Percentiles rank a stretch among this genome's conserved stretches.
phyloP scores from a whole-genome alignment of 2,113 vertebrate genomes.

The Tychaedon coryphoeus region DNA sequence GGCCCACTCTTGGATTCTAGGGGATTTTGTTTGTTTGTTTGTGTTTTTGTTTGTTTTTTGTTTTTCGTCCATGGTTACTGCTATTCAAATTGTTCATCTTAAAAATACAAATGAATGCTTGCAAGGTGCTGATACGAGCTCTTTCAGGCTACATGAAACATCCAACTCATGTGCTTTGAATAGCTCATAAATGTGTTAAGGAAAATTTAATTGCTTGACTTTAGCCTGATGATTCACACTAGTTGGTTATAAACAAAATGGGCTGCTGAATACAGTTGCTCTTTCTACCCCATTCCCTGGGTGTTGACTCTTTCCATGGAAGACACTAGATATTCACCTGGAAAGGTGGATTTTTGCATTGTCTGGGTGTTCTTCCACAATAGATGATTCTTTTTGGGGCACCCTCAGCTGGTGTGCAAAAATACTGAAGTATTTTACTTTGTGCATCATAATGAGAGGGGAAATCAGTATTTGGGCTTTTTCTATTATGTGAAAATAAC shows the following conservation, averaged over 20 bases:
- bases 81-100: background rate
- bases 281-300: background rate
- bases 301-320: background rate
- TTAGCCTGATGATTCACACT: background rate
- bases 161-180: background rate
- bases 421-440: conserved; percentile 22
- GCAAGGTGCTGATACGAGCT: background rate
- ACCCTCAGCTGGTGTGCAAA: background rate
- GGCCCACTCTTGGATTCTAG: background rate
- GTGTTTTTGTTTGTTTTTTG: no score
- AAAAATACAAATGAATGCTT: background rate
- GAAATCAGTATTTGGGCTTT: background rate
- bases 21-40: no score
- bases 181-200: background rate
- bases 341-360: conserved; percentile 29
- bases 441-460: background rate
- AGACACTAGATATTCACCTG: background rate
- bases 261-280: background rate
- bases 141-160: background rate
- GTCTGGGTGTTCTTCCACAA: background rate
- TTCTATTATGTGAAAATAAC: background rate
- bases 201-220: background rate
- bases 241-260: background rate
- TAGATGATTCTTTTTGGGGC: background rate
- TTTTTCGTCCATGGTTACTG: rapidly evolving